Evolutionary conservation across 2,113 vertebrate genomes (phyloP).

Genomic region (Drymodes brunneopygia): DNA sequence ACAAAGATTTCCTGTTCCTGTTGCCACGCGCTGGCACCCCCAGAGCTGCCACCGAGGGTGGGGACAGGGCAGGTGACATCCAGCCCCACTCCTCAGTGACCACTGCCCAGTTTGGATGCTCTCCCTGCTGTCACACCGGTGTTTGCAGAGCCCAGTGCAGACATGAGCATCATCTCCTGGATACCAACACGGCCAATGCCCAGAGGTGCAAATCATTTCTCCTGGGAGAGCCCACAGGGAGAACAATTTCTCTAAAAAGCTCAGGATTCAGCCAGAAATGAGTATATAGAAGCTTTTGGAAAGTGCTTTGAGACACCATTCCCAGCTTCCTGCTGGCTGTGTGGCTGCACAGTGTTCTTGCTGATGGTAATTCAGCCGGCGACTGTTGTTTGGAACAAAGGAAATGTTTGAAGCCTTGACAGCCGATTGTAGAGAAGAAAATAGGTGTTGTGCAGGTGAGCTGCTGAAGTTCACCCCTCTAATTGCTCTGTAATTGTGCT

Average conservation of each 20-base stretch:
- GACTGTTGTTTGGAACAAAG: neutral
- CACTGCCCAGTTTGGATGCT: neutral
- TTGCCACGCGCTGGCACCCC: fast-evolving
- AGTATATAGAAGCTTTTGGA: neutral
- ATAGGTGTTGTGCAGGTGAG: slow-evolving; percentile 30
- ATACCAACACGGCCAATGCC: fast-evolving
- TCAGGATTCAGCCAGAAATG: neutral
- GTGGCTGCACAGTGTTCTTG: neutral
- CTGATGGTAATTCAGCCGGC: neutral
- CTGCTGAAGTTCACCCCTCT: neutral
- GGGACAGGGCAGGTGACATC: neutral
- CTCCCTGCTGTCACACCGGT: neutral
- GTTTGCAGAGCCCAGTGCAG: fast-evolving
- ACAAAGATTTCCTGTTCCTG: neutral
- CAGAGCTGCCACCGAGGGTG: fast-evolving
- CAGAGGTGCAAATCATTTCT: neutral
- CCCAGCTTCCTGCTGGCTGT: neutral
- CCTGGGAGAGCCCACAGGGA: fast-evolving
- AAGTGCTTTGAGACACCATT: neutral
- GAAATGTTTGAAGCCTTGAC: neutral
- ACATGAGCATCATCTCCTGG: fast-evolving
- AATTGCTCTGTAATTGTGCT: slow-evolving; percentile 19
- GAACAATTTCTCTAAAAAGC: fast-evolving
- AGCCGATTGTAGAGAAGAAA: neutral
- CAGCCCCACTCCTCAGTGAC: fast-evolving